Evolutionary conservation across 2,888 invertebrate species (phyloP).

Genomic region (Cosmorhoe ocellata): DNA sequence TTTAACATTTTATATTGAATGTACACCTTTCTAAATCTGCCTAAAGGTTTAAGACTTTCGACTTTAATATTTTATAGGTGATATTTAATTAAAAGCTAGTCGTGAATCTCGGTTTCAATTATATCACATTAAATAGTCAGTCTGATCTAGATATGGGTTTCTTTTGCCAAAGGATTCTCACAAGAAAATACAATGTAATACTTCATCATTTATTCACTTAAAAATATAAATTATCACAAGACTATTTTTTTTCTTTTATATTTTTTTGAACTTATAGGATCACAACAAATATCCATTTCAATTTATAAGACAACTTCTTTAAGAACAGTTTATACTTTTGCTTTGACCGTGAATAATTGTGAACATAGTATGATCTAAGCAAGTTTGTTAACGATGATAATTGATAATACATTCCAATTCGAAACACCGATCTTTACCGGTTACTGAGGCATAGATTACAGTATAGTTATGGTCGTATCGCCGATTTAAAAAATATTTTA

Average conservation of each 20-base stretch:
- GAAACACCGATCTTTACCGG: slow-evolving; percentile 37
- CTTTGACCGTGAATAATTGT: slow-evolving; percentile 49
- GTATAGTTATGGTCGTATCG: slow-evolving; percentile 60
- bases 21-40: no score
- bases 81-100: no score
- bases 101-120: no score
- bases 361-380: slow-evolving; percentile 78
- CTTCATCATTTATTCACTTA: slow-evolving; percentile 80
- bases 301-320: slow-evolving; percentile 58
- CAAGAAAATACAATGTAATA: slow-evolving; percentile 57
- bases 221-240: slow-evolving; percentile 82
- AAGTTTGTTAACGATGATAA: slow-evolving; percentile 44
- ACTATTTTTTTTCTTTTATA: slow-evolving; percentile 67
- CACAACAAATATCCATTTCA: slow-evolving; percentile 75
- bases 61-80: no score
- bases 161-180: not conserved
- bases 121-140: no score
- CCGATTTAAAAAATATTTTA: slow-evolving; percentile 41
- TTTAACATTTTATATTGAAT: no score
- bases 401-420: slow-evolving; percentile 48
- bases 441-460: slow-evolving; percentile 58
- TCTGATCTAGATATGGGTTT: no score
- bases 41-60: no score
- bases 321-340: slow-evolving; percentile 52
- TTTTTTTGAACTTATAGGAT: slow-evolving; percentile 78